Evolutionary conservation across 2,888 invertebrate species (phyloP).

Genomic region (Macrophya annulata): DNA sequence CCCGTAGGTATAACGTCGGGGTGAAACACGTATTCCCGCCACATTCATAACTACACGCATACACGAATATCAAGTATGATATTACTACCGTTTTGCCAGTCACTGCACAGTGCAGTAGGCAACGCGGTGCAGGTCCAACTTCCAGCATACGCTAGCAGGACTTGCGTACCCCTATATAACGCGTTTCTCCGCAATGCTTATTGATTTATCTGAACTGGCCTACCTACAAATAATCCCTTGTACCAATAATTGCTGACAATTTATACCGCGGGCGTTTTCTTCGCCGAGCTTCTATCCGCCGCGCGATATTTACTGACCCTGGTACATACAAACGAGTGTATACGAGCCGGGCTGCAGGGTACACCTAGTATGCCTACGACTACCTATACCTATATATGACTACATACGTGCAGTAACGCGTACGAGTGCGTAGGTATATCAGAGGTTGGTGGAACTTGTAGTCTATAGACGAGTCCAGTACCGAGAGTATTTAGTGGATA

Average conservation of each 20-base stretch:
- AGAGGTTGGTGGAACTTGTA: not conserved
- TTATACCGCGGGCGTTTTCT: constrained; percentile 61
- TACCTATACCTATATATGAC: not conserved
- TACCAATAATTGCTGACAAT: constrained; percentile 69
- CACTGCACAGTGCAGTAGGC: not conserved
- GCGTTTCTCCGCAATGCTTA: constrained; percentile 58
- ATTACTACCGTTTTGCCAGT: constrained; percentile 27
- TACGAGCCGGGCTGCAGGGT: not conserved
- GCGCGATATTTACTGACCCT: constrained; percentile 64
- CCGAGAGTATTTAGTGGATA: constrained; percentile 65
- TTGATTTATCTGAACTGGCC: constrained; percentile 65
- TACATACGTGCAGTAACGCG: not conserved
- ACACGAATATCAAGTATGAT: not conserved
- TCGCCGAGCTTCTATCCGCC: constrained; percentile 39
- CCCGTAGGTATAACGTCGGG: not conserved
- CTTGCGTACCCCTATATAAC: not conserved
- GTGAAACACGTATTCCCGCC: not conserved
- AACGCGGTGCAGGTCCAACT: not conserved
- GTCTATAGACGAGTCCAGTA: not conserved
- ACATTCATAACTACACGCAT: not conserved
- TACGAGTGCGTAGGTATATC: constrained; percentile 17
- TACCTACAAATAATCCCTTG: constrained; percentile 67
- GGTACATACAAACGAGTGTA: not conserved
- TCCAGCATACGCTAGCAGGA: not conserved
- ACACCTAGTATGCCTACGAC: not conserved